Evolutionary conservation across 2,113 vertebrate genomes (phyloP), one percentile per base, ranked within the genome.

Genomic region (Rhizomys pruinosus): DNA sequence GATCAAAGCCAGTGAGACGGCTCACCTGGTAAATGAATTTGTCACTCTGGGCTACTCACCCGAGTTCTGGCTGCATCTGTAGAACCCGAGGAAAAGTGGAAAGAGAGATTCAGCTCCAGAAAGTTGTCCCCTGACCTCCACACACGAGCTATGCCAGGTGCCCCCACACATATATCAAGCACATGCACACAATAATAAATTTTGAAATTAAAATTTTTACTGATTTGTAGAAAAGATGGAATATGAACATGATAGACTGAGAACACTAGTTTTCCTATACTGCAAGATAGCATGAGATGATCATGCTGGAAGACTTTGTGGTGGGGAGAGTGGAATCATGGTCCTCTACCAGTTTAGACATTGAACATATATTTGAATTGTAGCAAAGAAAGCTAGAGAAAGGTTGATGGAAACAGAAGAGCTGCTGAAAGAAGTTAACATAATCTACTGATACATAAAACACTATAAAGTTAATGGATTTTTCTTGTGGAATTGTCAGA

Each of bases 41-140:
- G 7, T 25, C 2, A 1, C 1, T 37, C 8, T 6, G 61, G 25
- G n/a, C 25, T 3, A 5, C 4, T 64, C 16, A 23, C 34, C 61
- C 44, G 10, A 66, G 39, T 34, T 29, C 27, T 1, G 4, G 39
- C 22, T 29, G 27, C 1, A 7, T 32, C 39, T 13, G 39, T 61
- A 47, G 17, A 44, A 82, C 8, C 39, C 39, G 20, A 20, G 61
- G 17, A 44, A 82, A 82, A 3, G 11, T 15, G 29, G 39, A 66
- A 47, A 27, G 39, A 47, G 39, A 66, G 22, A 82, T 32, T 34
- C 5, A 47, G 34, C 39, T 29, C 27, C 29, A 13, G 29, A 66
- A 34, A 66, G 47, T 47, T 66, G 9, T 11, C 39, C 61, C 34
- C 39, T 66, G 61, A 66, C 29, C 27, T 13, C 63, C 39, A 47